Base-by-base conservation (phyloP, 2,113 vertebrate species). In the Apus apus region DNA sequence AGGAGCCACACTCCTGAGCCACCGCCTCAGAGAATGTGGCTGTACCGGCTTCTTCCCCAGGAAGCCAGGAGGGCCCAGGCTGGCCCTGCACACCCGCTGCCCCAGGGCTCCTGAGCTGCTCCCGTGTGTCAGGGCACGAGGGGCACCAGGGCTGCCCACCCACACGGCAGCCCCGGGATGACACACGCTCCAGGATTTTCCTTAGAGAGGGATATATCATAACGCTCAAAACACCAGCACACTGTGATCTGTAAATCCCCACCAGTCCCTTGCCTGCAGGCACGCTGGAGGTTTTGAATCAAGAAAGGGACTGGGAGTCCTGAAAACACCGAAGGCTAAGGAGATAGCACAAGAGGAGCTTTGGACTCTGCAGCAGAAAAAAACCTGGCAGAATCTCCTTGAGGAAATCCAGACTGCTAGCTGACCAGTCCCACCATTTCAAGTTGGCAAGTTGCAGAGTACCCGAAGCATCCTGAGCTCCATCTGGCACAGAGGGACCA, bases 81-180 rank as follows among this genome's bases (percentile, higher is more conserved):
- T 27, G 18, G 45, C 85, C 34, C n/a, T 57, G 71, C 54, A 16
- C 0, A 0, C 34, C 45, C 1, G 1, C 50, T 80, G 38, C 62
- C 61, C 74, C 45, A 30, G 43, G 23, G 32, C 34, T 74, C 48
- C 2, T 0, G 25, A 89, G 78, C 66, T 65, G 64, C 26, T 90
- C 66, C 66, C 0, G 1, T 48, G 43, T 53, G 29, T 12, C 0
- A 0, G n/a, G n/a, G n/a, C n/a, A n/a, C n/a, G n/a, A n/a, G n/a
- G 46, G n/a, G 6, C 30, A 66, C 22, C 43, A 50, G 32, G n/a
- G 40, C 53, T 88, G 54, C 48, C 34, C 53, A 64, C 34, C 32
- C 0, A 1, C 67, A 40, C 0, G 0, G 70, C 8, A 5, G 34
- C 43, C 60, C 61, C 13, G 3, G 56, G 30, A 86, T 36, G 51